phyloP scores from a whole-genome alignment of 1,140 invertebrate species.

The Mylabris phalerata region DNA sequence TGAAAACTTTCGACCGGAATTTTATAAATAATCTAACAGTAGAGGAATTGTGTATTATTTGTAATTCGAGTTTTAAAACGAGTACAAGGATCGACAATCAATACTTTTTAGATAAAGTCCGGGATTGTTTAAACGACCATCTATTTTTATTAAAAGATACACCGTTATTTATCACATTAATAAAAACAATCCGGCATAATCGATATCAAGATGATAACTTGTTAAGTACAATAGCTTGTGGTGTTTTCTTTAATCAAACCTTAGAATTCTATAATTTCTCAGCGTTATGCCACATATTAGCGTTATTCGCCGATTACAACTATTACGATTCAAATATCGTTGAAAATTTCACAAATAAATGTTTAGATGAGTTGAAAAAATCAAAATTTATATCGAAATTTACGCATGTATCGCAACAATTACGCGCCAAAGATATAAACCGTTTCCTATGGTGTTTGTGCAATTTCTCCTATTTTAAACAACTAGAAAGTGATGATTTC shows the following conservation, averaged over 20 bases:
- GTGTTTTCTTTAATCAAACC: constrained; percentile 40
- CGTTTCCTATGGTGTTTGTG: constrained; percentile 36
- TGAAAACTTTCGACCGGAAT: constrained; percentile 23
- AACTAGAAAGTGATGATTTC: constrained; percentile 17
- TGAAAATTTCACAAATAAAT: constrained; percentile 24
- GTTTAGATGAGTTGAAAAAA: constrained; percentile 22
- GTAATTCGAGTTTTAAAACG: constrained; percentile 39
- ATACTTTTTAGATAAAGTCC: constrained; percentile 28
- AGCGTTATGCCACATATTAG: constrained; percentile 36
- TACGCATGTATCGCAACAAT: constrained; percentile 23
- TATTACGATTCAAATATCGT: constrained; percentile 38
- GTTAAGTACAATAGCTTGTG: constrained; percentile 33
- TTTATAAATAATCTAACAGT: constrained; percentile 26
- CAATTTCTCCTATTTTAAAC: constrained; percentile 26
- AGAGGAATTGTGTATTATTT: constrained; percentile 37
- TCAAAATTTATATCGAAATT: constrained; percentile 18
- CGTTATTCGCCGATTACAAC: constrained; percentile 37
- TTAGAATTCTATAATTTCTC: constrained; percentile 34
- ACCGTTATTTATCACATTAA: constrained; percentile 34
- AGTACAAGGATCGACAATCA: constrained; percentile 35
- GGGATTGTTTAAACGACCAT: constrained; percentile 32
- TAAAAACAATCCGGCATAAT: constrained; percentile 40
- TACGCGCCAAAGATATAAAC: constrained; percentile 37
- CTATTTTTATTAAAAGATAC: constrained; percentile 35
- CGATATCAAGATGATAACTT: constrained; percentile 37